A percentile compares a stretch with the other conserved stretches of the same genome.
Conservation (phyloP, 2,113 vertebrate genomes). For the Myrmecobius fasciatus region DNA sequence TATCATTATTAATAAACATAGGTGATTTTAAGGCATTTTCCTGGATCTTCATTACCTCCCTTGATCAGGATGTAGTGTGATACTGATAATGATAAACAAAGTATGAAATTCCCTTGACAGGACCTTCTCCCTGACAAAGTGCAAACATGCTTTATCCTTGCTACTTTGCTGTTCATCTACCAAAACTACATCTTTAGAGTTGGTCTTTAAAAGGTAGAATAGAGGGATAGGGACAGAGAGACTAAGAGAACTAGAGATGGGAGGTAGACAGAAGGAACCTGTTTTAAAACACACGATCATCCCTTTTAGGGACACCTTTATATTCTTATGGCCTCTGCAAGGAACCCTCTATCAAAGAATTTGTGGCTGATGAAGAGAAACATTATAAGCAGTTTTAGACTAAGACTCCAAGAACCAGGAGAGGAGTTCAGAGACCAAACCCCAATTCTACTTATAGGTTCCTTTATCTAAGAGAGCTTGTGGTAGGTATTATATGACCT, state of each 20-base stretch:
- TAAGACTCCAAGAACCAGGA: not conserved
- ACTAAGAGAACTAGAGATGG: not conserved
- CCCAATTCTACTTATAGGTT: not conserved
- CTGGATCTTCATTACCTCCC: not conserved
- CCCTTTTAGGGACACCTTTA: too few relatives aligned
- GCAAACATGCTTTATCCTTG: not conserved
- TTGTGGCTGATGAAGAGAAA: not conserved
- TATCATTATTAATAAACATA: not conserved
- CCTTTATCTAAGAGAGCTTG: not conserved
- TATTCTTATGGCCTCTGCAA: not conserved
- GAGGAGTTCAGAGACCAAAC: not conserved
- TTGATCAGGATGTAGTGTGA: not conserved
- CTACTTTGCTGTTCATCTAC: not conserved
- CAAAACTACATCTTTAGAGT: not conserved
- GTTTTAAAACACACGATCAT: not conserved
- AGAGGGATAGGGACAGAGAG: not conserved
- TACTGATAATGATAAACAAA: not conserved
- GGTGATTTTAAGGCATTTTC: not conserved
- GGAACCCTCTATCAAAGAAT: not conserved
- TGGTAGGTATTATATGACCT: not conserved
- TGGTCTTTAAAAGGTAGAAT: not conserved
- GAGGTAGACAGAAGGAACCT: not conserved
- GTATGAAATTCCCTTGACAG: not conserved
- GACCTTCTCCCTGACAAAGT: not conserved
- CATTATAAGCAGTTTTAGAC: not conserved